Percentiles rank a stretch among this genome's conserved stretches.
Conservation (phyloP, 2,888 invertebrate species). For the Eledone cirrhosa region DNA sequence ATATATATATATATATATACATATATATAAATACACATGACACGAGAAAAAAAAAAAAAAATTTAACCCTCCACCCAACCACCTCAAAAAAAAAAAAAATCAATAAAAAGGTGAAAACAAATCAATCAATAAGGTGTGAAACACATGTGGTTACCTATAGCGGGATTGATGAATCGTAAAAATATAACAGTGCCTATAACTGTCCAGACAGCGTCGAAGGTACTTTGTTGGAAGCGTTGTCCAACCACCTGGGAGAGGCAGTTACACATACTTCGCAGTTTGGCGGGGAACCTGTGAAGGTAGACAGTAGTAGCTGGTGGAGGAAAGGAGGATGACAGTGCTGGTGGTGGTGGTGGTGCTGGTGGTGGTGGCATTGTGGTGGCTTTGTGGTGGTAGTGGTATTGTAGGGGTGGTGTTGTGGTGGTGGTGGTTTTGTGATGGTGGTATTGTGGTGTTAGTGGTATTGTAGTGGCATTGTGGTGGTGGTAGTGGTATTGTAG, state of each 20-base stretch:
- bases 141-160: conserved; percentile 72
- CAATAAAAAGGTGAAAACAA: neutral
- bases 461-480: too few species aligned
- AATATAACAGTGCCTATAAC: conserved; percentile 89
- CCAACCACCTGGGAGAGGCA: conserved; percentile 79
- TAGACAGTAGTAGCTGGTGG: neutral
- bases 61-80: too few species aligned
- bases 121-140: neutral
- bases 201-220: conserved; percentile 75
- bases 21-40: too few species aligned
- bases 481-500: neutral
- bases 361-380: neutral
- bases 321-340: neutral
- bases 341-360: neutral
- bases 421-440: neutral
- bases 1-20: too few species aligned
- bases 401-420: neutral
- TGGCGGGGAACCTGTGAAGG: conserved; percentile 81
- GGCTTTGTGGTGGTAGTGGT: too few species aligned
- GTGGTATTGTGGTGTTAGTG: too few species aligned
- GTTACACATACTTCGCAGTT: conserved; percentile 96
- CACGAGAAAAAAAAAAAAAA: too few species aligned
- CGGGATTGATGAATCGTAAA: conserved; percentile 96
- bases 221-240: conserved; percentile 64
- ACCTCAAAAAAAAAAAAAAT: too few species aligned